These are phyloP conservation scores for Petrophora chlorosata DNA, from an alignment of 2,888 invertebrate genomes.

Conservation along the genomic window DNA sequence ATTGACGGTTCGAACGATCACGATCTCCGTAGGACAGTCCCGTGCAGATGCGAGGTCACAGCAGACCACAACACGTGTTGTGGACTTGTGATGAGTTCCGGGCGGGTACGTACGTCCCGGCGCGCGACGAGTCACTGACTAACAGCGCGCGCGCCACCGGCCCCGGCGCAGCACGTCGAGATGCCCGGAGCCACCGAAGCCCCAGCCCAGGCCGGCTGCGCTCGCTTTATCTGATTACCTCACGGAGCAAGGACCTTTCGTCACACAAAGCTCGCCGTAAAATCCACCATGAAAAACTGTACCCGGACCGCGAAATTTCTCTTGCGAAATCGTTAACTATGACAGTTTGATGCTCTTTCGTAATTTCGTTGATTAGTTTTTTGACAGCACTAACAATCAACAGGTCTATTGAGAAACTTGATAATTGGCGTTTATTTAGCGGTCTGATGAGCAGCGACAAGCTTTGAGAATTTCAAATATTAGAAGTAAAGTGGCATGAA, in stretches of 20 bases:
- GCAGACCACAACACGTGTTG: slow-evolving; percentile 39
- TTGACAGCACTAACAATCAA: slow-evolving; percentile 12
- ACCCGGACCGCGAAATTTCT: slow-evolving; percentile 58
- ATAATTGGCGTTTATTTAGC: slow-evolving; percentile 15
- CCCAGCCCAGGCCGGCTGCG: slow-evolving; percentile 48
- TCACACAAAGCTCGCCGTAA: slow-evolving; percentile 74
- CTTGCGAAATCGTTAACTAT: slow-evolving; percentile 56
- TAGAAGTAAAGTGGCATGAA: slow-evolving; percentile 2
- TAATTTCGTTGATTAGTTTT: slow-evolving; percentile 37
- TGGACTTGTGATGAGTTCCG: slow-evolving; percentile 41
- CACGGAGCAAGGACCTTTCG: slow-evolving; percentile 81
- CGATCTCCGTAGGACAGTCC: slow-evolving; percentile 40
- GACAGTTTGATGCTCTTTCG: slow-evolving; percentile 30
- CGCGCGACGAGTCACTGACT: slow-evolving; percentile 72
- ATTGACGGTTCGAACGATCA: slow-evolving; percentile 28
- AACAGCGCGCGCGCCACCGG: slow-evolving; percentile 52
- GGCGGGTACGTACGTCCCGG: slow-evolving; percentile 66
- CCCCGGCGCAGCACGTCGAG: slow-evolving; percentile 48
- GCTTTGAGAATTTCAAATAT: slow-evolving; percentile 14
- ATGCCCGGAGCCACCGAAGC: slow-evolving; percentile 56
- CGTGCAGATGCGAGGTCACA: slow-evolving; percentile 43
- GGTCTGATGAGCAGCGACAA: slow-evolving; percentile 25
- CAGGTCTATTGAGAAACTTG: slow-evolving; percentile 25
- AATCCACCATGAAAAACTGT: slow-evolving; percentile 75
- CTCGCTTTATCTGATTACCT: slow-evolving; percentile 75